phyloP scores from a whole-genome alignment of 2,888 invertebrate species.

The Anaspis maculata region DNA sequence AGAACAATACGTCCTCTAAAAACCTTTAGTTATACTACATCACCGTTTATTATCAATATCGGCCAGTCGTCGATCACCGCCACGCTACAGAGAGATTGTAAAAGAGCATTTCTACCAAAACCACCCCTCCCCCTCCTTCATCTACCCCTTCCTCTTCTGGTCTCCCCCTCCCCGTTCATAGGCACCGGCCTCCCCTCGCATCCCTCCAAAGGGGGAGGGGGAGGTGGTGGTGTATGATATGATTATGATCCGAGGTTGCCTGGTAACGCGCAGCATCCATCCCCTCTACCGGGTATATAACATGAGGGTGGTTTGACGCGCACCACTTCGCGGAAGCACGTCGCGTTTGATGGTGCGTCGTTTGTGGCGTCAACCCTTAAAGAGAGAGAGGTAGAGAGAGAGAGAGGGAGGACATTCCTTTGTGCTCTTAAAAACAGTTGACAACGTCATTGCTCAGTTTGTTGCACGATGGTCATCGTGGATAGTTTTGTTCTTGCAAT shows the following conservation, averaged over 20 bases:
- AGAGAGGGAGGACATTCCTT: too few relatives aligned
- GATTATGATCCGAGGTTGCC: constrained; percentile 43
- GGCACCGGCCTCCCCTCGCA: constrained; percentile 17
- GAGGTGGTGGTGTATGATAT: constrained; percentile 40
- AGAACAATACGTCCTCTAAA: constrained; percentile 14
- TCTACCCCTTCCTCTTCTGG: constrained; percentile 1
- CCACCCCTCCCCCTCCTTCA: constrained; percentile 12
- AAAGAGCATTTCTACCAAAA: constrained; percentile 32
- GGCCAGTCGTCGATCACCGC: constrained; percentile 31
- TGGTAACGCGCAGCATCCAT: constrained; percentile 40
- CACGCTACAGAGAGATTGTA: constrained; percentile 28
- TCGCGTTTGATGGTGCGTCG: constrained; percentile 23
- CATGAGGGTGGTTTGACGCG: constrained; percentile 33
- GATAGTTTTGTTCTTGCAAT: too few relatives aligned
- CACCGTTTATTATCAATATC: constrained; percentile 29
- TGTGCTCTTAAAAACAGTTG: too few relatives aligned
- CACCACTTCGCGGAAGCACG: constrained; percentile 31
- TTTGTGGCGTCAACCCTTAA: too few relatives aligned
- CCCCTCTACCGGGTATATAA: constrained; percentile 37
- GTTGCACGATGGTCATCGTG: too few relatives aligned
- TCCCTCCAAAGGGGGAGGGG: constrained; percentile 20
- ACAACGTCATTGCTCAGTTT: too few relatives aligned
- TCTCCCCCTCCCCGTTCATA: too few relatives aligned
- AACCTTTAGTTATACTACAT: constrained; percentile 19
- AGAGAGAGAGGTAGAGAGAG: too few relatives aligned